A percentile compares a stretch with the other conserved stretches of the same genome.
phyloP scores from a whole-genome alignment of 2,113 vertebrate species.

The Nesogale talazaci region DNA sequence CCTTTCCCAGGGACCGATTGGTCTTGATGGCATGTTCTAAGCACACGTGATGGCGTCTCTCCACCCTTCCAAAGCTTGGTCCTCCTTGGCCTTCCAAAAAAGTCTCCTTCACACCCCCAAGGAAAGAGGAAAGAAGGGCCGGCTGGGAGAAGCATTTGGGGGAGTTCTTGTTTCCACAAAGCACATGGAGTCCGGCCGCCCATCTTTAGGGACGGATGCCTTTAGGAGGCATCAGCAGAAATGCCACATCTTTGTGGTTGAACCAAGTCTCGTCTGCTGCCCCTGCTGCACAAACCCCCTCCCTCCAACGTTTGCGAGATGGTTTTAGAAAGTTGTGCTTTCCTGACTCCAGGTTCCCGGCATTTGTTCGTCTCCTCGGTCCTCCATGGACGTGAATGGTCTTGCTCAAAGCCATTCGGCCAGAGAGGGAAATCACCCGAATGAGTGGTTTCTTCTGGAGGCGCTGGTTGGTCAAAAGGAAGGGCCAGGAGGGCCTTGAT shows the following conservation, averaged over 20 bases:
- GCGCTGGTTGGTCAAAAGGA: neutral
- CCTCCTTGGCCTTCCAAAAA: no score
- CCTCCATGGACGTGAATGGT: neutral
- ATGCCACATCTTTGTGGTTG: neutral
- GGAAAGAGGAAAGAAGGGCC: no score
- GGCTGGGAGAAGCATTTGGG: no score
- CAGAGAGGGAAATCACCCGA: neutral
- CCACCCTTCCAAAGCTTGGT: no score
- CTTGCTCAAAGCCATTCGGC: neutral
- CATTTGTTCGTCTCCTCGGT: neutral
- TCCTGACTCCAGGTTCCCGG: neutral
- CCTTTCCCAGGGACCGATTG: no score
- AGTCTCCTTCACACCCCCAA: no score
- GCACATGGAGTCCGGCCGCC: no score
- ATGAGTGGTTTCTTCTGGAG: neutral
- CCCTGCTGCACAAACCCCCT: no score
- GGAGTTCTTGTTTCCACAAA: no score
- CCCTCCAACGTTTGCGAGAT: neutral
- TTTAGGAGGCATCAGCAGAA: neutral
- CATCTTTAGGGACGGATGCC: neutral
- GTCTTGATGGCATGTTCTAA: no score
- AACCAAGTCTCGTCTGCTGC: slow-evolving; percentile 53
- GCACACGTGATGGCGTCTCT: no score
- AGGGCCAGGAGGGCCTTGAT: neutral
- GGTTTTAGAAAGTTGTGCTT: neutral